These are phyloP conservation scores for Diacarnus erythraeanus DNA, from an alignment of 37 sponge, comb jelly and placozoan species.

Conservation along the genomic window DNA sequence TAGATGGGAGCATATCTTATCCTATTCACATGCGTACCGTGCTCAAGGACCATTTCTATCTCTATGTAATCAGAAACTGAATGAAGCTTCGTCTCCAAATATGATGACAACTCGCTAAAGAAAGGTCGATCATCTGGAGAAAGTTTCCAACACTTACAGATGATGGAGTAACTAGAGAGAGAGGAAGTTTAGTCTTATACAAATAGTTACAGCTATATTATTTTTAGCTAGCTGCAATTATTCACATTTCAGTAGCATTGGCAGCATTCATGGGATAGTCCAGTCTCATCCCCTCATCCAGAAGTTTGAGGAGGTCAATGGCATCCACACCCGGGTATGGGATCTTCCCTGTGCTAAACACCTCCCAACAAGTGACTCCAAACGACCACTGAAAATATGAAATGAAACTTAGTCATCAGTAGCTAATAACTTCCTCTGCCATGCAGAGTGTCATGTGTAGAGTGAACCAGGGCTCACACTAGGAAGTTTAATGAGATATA, in stretches of 20 bases:
- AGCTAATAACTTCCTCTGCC: background rate
- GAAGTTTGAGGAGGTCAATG: background rate
- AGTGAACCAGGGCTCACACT: too few species aligned
- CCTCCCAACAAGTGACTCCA: constrained; percentile 54
- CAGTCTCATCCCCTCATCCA: constrained; percentile 15
- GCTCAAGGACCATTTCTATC: background rate
- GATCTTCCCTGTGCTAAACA: constrained; percentile 10
- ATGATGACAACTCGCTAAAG: constrained; percentile 10
- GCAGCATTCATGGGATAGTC: constrained; percentile 33
- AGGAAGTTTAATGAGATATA: too few species aligned
- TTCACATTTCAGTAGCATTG: constrained; percentile 18
- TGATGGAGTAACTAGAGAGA: constrained; percentile 24
- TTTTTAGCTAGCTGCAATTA: background rate
- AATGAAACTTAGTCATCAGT: background rate
- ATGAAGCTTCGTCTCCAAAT: constrained; percentile 1
- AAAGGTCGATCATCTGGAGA: constrained; percentile 21
- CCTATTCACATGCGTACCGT: too few species aligned
- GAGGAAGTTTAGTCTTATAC: background rate
- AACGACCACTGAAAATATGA: constrained; percentile 32
- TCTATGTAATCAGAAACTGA: constrained; percentile 20
- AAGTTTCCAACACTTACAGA: constrained; percentile 18
- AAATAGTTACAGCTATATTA: background rate
- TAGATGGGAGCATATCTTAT: too few species aligned
- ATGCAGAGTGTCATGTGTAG: too few species aligned
- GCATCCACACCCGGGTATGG: constrained; percentile 45